These are phyloP conservation scores for Pomatostomus ruficeps DNA, from an alignment of 2,113 vertebrate genomes.

Conservation along the genomic window DNA sequence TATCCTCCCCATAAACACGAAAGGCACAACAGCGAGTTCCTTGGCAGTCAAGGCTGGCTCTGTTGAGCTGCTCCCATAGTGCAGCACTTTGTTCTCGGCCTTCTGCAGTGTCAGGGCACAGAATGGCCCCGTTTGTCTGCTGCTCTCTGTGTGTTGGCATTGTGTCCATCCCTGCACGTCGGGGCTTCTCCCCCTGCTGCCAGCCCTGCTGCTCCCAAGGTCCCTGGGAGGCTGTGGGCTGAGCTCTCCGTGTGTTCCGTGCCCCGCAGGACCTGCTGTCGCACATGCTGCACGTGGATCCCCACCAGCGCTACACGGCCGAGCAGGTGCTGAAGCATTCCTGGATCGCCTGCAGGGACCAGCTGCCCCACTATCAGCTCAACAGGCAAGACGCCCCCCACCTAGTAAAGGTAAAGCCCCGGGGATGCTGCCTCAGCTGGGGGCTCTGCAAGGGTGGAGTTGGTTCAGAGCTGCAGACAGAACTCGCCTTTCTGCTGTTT, in stretches of 20 bases:
- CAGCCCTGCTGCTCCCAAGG: not conserved
- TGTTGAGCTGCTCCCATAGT: conserved; percentile 17
- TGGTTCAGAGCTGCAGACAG: not conserved
- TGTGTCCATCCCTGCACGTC: not conserved
- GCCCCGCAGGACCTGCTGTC: conserved; percentile 87
- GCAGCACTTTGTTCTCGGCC: conserved; percentile 20
- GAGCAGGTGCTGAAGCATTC: conserved; percentile 95
- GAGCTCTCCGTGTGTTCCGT: not conserved
- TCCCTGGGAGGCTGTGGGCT: not conserved
- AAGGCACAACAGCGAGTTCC: not conserved
- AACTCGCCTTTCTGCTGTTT: not conserved
- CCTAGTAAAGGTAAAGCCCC: conserved; percentile 83
- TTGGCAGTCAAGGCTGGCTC: not conserved
- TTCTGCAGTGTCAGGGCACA: conserved; percentile 26
- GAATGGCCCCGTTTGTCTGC: conserved; percentile 1
- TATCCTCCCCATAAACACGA: not conserved
- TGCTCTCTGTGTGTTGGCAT: not conserved
- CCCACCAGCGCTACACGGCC: conserved; percentile 91
- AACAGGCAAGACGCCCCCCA: conserved; percentile 87
- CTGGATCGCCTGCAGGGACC: conserved; percentile 91
- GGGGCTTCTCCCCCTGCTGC: not conserved
- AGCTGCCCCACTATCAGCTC: conserved; percentile 88
- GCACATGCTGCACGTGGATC: conserved; percentile 96
- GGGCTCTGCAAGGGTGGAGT: not conserved
- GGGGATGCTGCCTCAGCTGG: not conserved